phyloP scores from a whole-genome alignment of 2,888 invertebrate genomes.

The Serripes groenlandicus region DNA sequence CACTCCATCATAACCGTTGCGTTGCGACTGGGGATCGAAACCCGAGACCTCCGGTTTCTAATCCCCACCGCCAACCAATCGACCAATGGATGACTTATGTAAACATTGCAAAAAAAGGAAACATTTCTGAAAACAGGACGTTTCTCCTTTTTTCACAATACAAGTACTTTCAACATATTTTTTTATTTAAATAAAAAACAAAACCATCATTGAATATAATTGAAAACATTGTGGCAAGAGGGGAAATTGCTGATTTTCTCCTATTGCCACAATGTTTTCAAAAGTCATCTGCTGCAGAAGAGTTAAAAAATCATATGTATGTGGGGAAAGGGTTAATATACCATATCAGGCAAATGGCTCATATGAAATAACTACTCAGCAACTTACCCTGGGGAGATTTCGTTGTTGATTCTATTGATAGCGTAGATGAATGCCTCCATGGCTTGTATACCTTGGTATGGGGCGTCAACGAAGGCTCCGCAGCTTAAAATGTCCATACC shows the following conservation, averaged over 20 bases:
- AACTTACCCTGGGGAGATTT: conserved; percentile 32
- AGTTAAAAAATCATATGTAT: not conserved
- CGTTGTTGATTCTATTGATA: conserved; percentile 60
- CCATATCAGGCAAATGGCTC: not conserved
- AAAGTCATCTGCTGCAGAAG: not conserved
- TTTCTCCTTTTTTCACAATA: not conserved
- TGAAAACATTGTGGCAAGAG: not conserved
- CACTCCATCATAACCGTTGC: no score
- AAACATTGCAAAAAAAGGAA: not conserved
- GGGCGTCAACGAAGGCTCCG: conserved; percentile 66
- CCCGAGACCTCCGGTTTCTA: no score
- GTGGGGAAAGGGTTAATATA: not conserved
- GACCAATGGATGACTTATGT: not conserved
- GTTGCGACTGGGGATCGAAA: no score
- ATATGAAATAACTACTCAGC: not conserved
- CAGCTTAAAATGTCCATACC: conserved; percentile 73
- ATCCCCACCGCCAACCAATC: no score
- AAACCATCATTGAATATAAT: not conserved
- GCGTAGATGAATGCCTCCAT: conserved; percentile 80
- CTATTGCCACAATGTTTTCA: not conserved
- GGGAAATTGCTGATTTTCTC: not conserved
- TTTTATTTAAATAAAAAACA: no score
- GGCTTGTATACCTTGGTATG: conserved; percentile 71
- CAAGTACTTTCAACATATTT: no score
- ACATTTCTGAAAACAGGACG: not conserved